Base-by-base conservation (phyloP, 2,797 vertebrate genomes). In the Onychomys arenicola region DNA sequence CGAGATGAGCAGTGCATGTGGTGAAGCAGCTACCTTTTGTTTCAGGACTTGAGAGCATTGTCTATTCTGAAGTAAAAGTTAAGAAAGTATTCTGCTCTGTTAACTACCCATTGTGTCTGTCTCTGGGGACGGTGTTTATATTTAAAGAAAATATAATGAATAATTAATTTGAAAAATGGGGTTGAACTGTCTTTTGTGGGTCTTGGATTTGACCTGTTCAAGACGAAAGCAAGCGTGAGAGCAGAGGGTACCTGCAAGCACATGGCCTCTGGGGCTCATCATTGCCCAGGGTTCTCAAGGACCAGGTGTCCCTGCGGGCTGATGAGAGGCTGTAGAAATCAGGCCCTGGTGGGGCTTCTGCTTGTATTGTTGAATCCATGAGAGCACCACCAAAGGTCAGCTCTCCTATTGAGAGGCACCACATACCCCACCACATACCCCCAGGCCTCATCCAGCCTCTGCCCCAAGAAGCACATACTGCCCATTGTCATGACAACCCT, bases 61-160 rank as follows among this genome's bases (percentile, higher is more conserved):
- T 21, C 71, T 86, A 49, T 63, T 95, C 59, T 65, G 78, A 95
- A 93, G n/a, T 23, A 11, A 46, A 77, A 84, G 76, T 90, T 91
- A 65, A 89, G 34, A 65, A 82, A 95, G n/a, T 34, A 80, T 83
- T 55, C 65, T 75, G 5, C 69, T 17, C 34, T 65, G 27, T 61
- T 91, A 82, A 19, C 43, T 85, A 34, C 80, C 89, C 73, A 75
- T 49, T 16, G 6, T 61, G 29, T 49, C 37, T n/a, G 40, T 49
- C 59, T 75, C 37, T 91, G 32, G 61, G 46, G 23, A 55, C 83
- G 78, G 90, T 75, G 49, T 14, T 90, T 82, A 80, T 25, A 16
- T 86, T 82, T 92, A 94, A 89, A 88, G 57, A 89, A 88, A 96
- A 88, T 78, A 57, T 27, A 85, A 82, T 40, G n/a, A 94, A 37